Base-by-base conservation (phyloP, 2,113 vertebrate genomes). In the Mastomys natalensis region DNA sequence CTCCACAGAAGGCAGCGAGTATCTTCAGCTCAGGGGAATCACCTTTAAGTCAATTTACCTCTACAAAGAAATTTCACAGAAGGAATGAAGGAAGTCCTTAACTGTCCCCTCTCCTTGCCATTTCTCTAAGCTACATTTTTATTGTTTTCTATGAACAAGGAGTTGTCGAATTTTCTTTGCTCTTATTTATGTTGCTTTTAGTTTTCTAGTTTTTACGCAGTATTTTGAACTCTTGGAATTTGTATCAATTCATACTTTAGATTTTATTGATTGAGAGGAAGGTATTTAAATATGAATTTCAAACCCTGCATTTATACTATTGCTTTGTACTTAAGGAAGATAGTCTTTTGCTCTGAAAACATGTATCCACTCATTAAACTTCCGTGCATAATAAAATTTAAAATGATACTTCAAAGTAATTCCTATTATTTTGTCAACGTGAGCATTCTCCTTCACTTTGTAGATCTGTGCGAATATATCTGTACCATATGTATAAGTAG, bases 161-260 rank as follows among this genome's bases (percentile, higher is more conserved):
- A 70, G 5, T 60, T 93, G 45, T 22, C 76, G 48, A 40, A 21
- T 76, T 92, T 31, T 17, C 34, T 72, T 22, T n/a, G 3, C n/a
- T 62, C 84, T 89, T 24, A 76, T 81, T 95, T 96, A 51, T 11
- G 45, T 55, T 62, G n/a, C 31, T 91, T 95, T 91, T 58, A 4
- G 22, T 89, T 90, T 93, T 87, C 31, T 51, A 21, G 5, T 53
- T 87, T 87, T 90, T 93, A n/a, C 78, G 17, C 58, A 74, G 19
- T 37, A 72, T 85, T 53, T 90, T 72, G 16, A 64, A 94, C 22
- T 58, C 37, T 40, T 11, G 11, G 37, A 9, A 19, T 95, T 94
- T 92, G 68, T 88, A 85, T 82, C 58, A 43, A 87, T 5, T 31
- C 40, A 58, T 77, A 87, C 48, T 43, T 51, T 0, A 82, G 4